Evolutionary conservation across 2,113 vertebrate species (phyloP), one percentile per base, ranked within the genome.

Genomic region (Zosterops pallidus): DNA sequence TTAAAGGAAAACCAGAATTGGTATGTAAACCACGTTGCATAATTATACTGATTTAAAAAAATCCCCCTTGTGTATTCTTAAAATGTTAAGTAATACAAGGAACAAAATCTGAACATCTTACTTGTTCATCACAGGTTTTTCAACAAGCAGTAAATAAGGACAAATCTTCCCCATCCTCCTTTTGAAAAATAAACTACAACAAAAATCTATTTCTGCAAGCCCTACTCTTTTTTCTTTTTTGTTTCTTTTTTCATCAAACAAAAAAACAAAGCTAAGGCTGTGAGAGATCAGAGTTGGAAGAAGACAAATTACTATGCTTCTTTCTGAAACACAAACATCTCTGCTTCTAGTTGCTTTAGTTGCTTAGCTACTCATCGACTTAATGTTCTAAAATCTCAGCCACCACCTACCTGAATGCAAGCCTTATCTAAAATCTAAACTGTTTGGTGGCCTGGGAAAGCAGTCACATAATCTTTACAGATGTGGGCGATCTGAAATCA

Each of bases 1-100:
- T 96, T 93, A 97, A 90, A 96, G 97, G 90, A 95, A 97, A 95
- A 93, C 76, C 94, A 86, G 97, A 96, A 76, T 92, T 94, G 91
- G 86, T 92, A 78, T 94, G 88, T 96, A 94, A 94, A 91, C 37
- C 46, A n/a, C 31, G 9, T 14, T 91, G 42, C 39, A 37, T 84
- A 86, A 56, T 75, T 86, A 28, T 16, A 76, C 85, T 89, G 44
- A 76, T 86, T 60, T 86, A 53, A 86, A 86, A 77, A 83, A 70
- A 31, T 22, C 12, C 21, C 74, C 76, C 35, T 31, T 53, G 4
- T 90, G 41, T 83, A 33, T 70, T 92, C 31, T 57, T 74, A 67
- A 75, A 47, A 62, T 70, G 50, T 76, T 62, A 82, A 64, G 31
- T 90, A 63, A 87, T 57, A 12, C 15, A 77, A 80, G 63, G 81